Percentiles rank a stretch among this genome's conserved stretches.
phyloP scores from a whole-genome alignment of 2,113 vertebrate genomes.

The Paracanthobrama guichenoti region DNA sequence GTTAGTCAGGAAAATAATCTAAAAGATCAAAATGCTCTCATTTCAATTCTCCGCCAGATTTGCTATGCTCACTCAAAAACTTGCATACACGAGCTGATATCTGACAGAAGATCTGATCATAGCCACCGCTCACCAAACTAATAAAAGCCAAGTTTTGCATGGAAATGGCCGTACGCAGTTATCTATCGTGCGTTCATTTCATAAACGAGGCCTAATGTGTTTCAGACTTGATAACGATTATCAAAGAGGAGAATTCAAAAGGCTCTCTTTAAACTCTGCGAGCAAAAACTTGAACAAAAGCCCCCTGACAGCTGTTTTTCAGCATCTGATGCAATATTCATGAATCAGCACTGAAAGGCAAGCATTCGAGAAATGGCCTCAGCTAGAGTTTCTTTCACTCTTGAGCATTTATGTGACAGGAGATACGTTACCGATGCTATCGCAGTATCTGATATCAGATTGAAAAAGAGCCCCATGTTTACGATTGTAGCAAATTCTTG shows the following conservation, averaged over 20 bases:
- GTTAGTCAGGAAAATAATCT: no score
- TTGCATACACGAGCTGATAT: no score
- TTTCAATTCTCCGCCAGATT: no score
- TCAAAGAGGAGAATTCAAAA: not conserved
- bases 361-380: not conserved
- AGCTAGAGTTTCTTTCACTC: not conserved
- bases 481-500: not conserved
- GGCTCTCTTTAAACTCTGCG: not conserved
- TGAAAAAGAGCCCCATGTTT: not conserved
- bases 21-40: no score
- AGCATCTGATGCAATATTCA: conserved; percentile 18
- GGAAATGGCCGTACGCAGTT: no score
- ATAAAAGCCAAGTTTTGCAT: no score
- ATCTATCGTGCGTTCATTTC: no score
- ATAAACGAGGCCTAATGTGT: not conserved
- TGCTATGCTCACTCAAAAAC: no score
- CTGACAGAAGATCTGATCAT: no score
- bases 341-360: conserved; percentile 9
- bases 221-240: not conserved
- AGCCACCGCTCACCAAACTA: no score
- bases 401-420: conserved; percentile 14
- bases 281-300: not conserved
- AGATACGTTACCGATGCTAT: not conserved
- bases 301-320: not conserved
- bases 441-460: not conserved